Evolutionary conservation across 2,113 vertebrate species (phyloP), one percentile per base, ranked within the genome.

Genomic region (Entomyzon cyanotis): DNA sequence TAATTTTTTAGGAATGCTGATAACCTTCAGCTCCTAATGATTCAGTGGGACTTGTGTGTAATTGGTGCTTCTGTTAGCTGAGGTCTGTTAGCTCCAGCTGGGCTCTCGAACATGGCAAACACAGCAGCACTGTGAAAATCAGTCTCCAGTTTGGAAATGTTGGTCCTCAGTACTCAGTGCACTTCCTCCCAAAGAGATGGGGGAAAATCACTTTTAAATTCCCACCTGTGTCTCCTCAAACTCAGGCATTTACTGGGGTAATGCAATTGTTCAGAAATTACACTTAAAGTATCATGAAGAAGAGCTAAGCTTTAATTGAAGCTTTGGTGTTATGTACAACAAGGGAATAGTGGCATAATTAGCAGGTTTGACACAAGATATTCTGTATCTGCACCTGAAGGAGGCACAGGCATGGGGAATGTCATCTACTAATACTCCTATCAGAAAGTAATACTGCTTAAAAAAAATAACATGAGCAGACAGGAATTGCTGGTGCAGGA

Each of bases 341-440:
- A 80, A 65, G 90, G 92, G 81, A 95, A 78, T 89, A 74, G 63
- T 50, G 55, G 15, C n/a, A 62, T 91, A 91, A 93, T 93, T 94
- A 89, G 84, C 64, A 31, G 73, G 33, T 87, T 81, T 95, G 81
- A 52, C 62, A 68, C 3, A 6, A 84, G 73, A 47, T 67, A 63
- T 59, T 81, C 87, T 79, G 16, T 58, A 4, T 35, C 5, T 56
- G 63, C 46, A 69, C 70, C 84, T 91, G 70, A 85, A 76, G 37
- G 65, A 74, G 58, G 56, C 58, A 67, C 11, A 44, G 44, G 58
- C 47, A 71, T 5, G 5, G 70, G 60, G 58, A 78, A 49, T 82
- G 44, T 35, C 3, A 71, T 44, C 41, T 42, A 6, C 53, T 67
- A 33, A 28, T 56, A 62, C 18, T 83, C 50, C 49, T 3, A 2